phyloP scores from a whole-genome alignment of 2,888 invertebrate species.

The Miltochrista miniata region DNA sequence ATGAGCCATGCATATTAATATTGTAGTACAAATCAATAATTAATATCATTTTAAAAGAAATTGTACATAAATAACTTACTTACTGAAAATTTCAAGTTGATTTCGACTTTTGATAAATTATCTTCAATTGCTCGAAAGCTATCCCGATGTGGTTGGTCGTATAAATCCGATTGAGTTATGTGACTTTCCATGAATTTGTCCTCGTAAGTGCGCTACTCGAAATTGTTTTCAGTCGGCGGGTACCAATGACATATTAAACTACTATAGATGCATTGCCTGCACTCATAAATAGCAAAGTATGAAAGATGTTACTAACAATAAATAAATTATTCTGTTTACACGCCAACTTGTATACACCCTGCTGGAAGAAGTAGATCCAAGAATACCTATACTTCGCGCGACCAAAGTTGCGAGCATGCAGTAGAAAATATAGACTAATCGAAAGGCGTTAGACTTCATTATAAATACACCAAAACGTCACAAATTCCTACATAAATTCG shows the following conservation, averaged over 20 bases:
- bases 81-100: slow-evolving; percentile 1
- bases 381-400: too few species aligned
- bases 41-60: too few species aligned
- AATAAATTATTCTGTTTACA: too few species aligned
- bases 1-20: too few species aligned
- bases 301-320: background rate
- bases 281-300: background rate
- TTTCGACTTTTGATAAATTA: too few species aligned
- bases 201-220: slow-evolving; percentile 48
- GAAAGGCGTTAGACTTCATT: too few species aligned
- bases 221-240: slow-evolving; percentile 35
- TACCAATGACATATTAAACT: too few species aligned
- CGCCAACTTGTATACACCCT: too few species aligned
- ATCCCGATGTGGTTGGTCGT: slow-evolving; percentile 31
- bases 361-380: too few species aligned
- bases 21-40: too few species aligned
- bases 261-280: background rate
- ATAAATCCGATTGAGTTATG: slow-evolving; percentile 55
- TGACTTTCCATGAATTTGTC: slow-evolving; percentile 38
- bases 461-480: background rate
- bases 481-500: background rate
- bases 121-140: slow-evolving; percentile 15
- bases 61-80: background rate
- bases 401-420: too few species aligned
- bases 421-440: too few species aligned